These are phyloP conservation scores for Cyclophora albipunctata DNA, from an alignment of 2,888 invertebrate species.

Conservation along the genomic window DNA sequence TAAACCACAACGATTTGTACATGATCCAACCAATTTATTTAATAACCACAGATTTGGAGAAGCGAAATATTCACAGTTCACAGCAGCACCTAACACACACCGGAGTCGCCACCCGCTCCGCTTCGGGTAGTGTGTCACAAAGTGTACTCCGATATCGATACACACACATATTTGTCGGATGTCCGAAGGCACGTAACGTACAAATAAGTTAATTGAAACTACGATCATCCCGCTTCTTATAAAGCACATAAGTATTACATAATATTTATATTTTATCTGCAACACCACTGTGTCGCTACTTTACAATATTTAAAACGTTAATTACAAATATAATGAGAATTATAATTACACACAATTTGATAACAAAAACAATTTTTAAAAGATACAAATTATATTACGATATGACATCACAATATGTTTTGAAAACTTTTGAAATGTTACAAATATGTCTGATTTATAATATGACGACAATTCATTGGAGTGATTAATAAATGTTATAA, in stretches of 20 bases:
- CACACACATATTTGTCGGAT: no score
- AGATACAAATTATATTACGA: conserved; percentile 28
- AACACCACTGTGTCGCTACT: not conserved
- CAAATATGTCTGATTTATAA: conserved; percentile 8
- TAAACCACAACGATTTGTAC: no score
- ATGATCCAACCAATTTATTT: not conserved
- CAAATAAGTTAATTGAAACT: conserved; percentile 1
- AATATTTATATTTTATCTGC: conserved; percentile 12
- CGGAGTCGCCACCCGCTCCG: no score
- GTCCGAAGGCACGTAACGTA: conserved; percentile 4
- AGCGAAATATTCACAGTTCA: conserved; percentile 4
- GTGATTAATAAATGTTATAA: no score
- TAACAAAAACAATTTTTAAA: conserved; percentile 4
- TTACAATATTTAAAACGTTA: not conserved
- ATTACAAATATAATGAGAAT: conserved; percentile 1
- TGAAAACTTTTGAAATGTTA: conserved; percentile 28
- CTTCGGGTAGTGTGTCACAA: no score
- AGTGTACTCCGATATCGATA: no score
- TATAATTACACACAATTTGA: conserved; percentile 1
- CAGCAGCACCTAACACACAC: not conserved
- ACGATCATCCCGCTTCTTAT: not conserved
- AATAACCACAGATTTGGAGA: no score
- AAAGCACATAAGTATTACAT: conserved; percentile 8
- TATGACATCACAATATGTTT: conserved; percentile 55
- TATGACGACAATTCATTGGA: no score